Percentiles rank a stretch among this genome's conserved stretches.
Evolutionary conservation across 2,888 invertebrate genomes (phyloP).

Genomic region (Hoplodrina blanda): DNA sequence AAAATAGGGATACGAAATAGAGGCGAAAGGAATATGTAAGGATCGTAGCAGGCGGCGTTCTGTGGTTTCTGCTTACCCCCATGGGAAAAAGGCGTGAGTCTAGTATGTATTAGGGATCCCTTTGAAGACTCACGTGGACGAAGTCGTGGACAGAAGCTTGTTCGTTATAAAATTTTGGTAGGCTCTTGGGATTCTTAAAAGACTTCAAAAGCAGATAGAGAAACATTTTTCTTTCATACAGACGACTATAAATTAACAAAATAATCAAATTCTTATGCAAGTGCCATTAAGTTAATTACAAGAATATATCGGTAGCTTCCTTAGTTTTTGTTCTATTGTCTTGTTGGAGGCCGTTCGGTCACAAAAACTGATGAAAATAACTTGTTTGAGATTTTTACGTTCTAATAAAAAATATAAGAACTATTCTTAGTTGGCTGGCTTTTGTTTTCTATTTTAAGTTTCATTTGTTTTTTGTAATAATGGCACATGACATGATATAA

Average conservation of each 20-base stretch:
- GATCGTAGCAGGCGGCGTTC: no score
- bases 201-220: no score
- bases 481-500: no score
- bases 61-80: no score
- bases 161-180: no score
- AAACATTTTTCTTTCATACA: neutral
- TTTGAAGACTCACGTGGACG: no score
- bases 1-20: no score
- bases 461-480: slow-evolving; percentile 8
- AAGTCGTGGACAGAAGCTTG: no score
- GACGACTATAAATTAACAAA: slow-evolving; percentile 20
- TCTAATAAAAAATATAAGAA: slow-evolving; percentile 33
- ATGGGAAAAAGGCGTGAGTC: no score
- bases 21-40: no score
- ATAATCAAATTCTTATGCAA: slow-evolving; percentile 28
- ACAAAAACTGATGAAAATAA: slow-evolving; percentile 57
- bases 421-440: slow-evolving; percentile 35
- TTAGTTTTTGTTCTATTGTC: slow-evolving; percentile 66
- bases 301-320: slow-evolving; percentile 59
- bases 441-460: slow-evolving; percentile 44
- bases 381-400: slow-evolving; percentile 26
- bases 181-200: no score
- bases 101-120: no score
- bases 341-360: slow-evolving; percentile 44
- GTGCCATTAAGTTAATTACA: slow-evolving; percentile 58